These are phyloP conservation scores for Lindbergichthys nudifrons DNA, from an alignment of 2,797 vertebrate species.

Conservation along the genomic window DNA sequence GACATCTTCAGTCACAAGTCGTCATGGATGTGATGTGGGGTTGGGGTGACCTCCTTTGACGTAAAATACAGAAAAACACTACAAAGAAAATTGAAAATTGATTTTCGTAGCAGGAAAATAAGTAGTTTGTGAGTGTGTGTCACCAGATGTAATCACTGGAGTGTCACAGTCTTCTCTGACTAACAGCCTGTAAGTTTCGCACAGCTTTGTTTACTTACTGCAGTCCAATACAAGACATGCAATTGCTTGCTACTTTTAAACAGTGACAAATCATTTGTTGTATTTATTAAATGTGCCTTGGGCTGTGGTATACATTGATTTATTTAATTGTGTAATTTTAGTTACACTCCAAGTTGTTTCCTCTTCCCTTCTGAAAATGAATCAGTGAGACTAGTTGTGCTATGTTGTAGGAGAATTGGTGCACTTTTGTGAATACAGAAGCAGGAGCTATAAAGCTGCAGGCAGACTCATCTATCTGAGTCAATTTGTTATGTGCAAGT, in stretches of 20 bases:
- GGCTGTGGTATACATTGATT: slow-evolving; percentile 50
- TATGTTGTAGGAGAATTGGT: slow-evolving; percentile 6
- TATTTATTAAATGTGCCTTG: slow-evolving; percentile 39
- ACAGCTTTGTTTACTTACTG: slow-evolving; percentile 31
- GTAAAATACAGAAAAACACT: slow-evolving; percentile 17
- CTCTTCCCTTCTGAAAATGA: not conserved
- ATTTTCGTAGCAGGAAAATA: slow-evolving; percentile 4
- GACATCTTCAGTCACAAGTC: not conserved
- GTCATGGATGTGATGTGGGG: slow-evolving; percentile 7
- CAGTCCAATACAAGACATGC: slow-evolving; percentile 20
- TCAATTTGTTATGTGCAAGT: slow-evolving; percentile 21
- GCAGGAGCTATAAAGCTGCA: not conserved
- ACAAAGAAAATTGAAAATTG: not conserved
- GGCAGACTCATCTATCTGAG: not conserved
- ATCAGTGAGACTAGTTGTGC: slow-evolving; percentile 7
- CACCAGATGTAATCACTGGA: slow-evolving; percentile 29
- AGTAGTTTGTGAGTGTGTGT: slow-evolving; percentile 23
- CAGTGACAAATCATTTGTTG: slow-evolving; percentile 28
- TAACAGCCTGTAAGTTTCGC: slow-evolving; percentile 29
- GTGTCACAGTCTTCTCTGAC: slow-evolving; percentile 29
- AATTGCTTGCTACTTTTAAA: slow-evolving; percentile 26
- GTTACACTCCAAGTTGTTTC: slow-evolving; percentile 7
- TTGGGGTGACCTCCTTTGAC: slow-evolving; percentile 4
- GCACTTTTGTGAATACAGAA: slow-evolving; percentile 15
- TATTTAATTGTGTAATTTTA: slow-evolving; percentile 46